Conservation (phyloP, 2,113 vertebrate genomes). For the Salminus brasiliensis region DNA sequence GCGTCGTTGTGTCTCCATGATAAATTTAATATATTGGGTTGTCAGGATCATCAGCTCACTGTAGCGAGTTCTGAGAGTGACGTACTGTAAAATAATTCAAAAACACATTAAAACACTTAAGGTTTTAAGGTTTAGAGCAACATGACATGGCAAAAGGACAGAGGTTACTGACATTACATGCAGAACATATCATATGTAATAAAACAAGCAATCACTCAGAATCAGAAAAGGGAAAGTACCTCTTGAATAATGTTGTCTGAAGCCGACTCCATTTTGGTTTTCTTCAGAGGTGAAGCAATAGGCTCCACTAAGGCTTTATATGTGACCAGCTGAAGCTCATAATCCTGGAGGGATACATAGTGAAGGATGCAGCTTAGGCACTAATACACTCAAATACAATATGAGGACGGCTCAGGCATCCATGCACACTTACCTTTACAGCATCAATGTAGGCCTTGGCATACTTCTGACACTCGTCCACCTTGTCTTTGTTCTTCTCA, state of each 20-base stretch:
- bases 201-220: background rate
- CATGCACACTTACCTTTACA: constrained; percentile 81
- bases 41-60: constrained; percentile 91
- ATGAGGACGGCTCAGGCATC: background rate
- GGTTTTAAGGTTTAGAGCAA: background rate
- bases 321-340: constrained; percentile 90
- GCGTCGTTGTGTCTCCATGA: constrained; percentile 83
- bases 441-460: constrained; percentile 93
- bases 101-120: background rate
- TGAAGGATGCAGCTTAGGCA: background rate
- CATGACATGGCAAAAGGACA: no score
- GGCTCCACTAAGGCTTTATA: constrained; percentile 93
- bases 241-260: constrained; percentile 94
- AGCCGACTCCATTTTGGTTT: constrained; percentile 87
- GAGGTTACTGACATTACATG: no score
- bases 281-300: constrained; percentile 87
- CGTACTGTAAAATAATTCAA: constrained; percentile 79
- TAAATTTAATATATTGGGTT: constrained; percentile 93
- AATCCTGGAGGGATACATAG: constrained; percentile 77
- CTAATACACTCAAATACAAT: background rate
- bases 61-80: constrained; percentile 89
- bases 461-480: constrained; percentile 88
- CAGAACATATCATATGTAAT: no score
- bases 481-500: constrained; percentile 83
- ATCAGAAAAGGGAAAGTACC: constrained; percentile 62